phyloP scores from a whole-genome alignment of 2,113 vertebrate genomes.

The Chaetorhynchus papuensis region DNA sequence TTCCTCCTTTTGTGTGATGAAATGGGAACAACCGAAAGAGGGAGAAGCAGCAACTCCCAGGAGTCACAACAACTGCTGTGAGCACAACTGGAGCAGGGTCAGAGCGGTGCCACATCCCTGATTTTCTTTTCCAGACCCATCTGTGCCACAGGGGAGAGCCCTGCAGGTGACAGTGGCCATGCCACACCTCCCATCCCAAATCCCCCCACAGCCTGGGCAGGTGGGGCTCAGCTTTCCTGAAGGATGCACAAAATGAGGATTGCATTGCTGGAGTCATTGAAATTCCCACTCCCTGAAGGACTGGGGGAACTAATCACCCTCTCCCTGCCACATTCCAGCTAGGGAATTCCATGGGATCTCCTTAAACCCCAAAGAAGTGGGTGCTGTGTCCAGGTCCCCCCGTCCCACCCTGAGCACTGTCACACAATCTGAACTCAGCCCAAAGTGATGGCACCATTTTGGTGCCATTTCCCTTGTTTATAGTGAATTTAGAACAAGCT shows the following conservation, averaged over 20 bases:
- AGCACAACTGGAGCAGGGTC: neutral
- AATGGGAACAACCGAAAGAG: neutral
- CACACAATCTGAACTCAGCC: neutral
- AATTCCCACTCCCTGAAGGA: neutral
- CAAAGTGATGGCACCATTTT: neutral
- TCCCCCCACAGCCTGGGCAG: neutral
- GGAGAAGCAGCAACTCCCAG: neutral
- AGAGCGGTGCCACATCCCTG: fast-evolving
- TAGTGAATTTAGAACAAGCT: fast-evolving
- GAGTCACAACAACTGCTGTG: neutral
- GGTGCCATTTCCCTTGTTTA: neutral
- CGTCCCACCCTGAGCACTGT: fast-evolving
- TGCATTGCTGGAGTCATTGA: fast-evolving
- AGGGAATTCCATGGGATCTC: neutral
- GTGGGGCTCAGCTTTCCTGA: neutral
- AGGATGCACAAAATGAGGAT: neutral
- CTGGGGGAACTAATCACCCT: neutral
- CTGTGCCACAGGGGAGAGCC: neutral
- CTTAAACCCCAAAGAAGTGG: neutral
- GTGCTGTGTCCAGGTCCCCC: neutral
- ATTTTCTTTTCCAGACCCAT: neutral
- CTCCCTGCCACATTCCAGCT: neutral
- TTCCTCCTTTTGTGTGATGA: neutral
- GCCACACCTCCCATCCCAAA: neutral
- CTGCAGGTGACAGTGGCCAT: neutral